A percentile compares a stretch with the other conserved stretches of the same genome.
Conservation (phyloP, 2,797 vertebrate species). For the Mormyrops boulengeri region DNA sequence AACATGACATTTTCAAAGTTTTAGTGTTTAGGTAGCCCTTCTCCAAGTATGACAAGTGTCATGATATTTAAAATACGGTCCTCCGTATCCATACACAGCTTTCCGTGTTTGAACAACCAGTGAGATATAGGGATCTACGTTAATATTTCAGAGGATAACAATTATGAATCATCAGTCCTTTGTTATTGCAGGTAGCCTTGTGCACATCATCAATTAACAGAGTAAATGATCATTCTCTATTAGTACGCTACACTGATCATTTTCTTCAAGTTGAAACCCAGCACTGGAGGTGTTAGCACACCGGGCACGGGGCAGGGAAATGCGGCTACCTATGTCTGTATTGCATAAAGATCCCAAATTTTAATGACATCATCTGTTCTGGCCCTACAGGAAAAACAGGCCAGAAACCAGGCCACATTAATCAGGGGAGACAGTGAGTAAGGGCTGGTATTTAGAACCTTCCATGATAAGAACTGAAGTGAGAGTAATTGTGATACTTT, state of each 20-base stretch:
- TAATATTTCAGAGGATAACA: neutral
- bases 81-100: neutral
- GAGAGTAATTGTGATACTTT: neutral
- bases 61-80: neutral
- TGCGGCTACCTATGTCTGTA: neutral
- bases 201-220: neutral
- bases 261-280: neutral
- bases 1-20: neutral
- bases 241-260: neutral
- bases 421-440: neutral
- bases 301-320: neutral
- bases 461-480: neutral
- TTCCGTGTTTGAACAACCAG: neutral
- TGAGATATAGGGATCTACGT: neutral
- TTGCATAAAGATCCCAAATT: neutral
- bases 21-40: neutral
- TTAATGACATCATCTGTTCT: neutral
- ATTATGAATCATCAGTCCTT: neutral
- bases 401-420: neutral
- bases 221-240: neutral
- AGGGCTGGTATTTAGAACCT: neutral
- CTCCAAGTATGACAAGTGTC: neutral
- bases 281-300: neutral
- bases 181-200: neutral
- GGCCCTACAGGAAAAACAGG: neutral